Conservation (phyloP, 92 coral and sea anemone genomes). For the Epizoanthus fatuus region DNA sequence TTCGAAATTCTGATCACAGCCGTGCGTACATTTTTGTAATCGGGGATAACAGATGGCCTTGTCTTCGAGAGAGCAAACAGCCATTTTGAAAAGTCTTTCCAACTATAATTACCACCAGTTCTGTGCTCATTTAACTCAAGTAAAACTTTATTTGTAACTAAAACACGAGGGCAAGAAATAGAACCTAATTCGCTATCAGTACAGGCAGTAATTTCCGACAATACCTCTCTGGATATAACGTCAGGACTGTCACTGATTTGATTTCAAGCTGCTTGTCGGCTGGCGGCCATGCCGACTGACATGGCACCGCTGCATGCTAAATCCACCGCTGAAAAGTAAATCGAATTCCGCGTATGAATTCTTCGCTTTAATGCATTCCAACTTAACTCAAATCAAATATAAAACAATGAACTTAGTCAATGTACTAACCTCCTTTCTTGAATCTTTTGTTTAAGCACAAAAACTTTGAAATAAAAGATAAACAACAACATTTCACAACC, state of each 20-base stretch:
- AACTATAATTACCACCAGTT: slow-evolving; percentile 13
- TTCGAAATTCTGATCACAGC: slow-evolving; percentile 7
- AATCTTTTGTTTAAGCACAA: slow-evolving; percentile 2
- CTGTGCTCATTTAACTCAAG: slow-evolving; percentile 28
- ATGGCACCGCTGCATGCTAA: not conserved
- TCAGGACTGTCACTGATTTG: not conserved
- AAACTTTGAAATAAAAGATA: not conserved
- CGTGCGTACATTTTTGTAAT: slow-evolving; percentile 7
- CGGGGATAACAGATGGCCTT: slow-evolving; percentile 7
- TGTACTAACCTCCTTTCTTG: slow-evolving; percentile 1
- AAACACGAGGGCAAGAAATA: slow-evolving; percentile 17
- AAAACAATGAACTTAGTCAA: slow-evolving; percentile 6
- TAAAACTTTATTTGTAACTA: slow-evolving; percentile 24
- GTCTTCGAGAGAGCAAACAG: slow-evolving; percentile 23
- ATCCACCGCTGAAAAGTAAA: slow-evolving; percentile 4
- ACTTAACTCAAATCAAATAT: not conserved
- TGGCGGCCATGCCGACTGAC: slow-evolving; percentile 10
- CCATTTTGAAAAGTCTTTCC: slow-evolving; percentile 27
- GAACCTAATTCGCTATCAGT: slow-evolving; percentile 29
- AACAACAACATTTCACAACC: not conserved
- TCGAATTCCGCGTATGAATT: not conserved
- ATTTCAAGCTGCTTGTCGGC: slow-evolving; percentile 2
- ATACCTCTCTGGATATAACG: slow-evolving; percentile 24
- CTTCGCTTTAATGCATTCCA: not conserved
- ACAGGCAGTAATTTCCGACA: slow-evolving; percentile 15